Base-by-base conservation (phyloP, 2,113 vertebrate genomes). In the Neopipo cinnamomea region DNA sequence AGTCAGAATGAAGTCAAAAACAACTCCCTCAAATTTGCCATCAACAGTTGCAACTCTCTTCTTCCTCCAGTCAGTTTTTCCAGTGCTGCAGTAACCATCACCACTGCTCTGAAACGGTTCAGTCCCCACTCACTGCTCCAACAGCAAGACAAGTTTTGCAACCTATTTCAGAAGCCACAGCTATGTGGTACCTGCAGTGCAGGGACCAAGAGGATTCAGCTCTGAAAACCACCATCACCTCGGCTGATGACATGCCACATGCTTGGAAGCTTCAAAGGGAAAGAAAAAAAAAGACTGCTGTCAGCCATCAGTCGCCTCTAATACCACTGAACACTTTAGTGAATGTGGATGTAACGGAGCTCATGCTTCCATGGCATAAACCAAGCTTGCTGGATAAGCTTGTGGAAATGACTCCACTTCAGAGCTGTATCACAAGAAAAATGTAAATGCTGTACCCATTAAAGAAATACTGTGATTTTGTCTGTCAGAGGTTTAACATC, bases 41-140 rank as follows among this genome's bases (percentile, higher is more conserved):
- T 1, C 5, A 72, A 24, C 4, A 27, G 46, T 14, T 82, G 31
- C 21, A 68, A 16, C 25, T 70, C 30, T 53, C 10, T 19, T 56
- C 39, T 42, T 75, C 42, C 70, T 67, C 35, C n/a, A 71, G 63
- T 49, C 70, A 31, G 33, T 47, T 78, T 83, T 59, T 50, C 46
- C 58, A 56, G 42, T 15, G 39, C 67, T 85, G 65, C 46, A 61
- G 37, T 59, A 78, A 59, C 22, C 25, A n/a, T 14, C 42, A 67
- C 27, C 52, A 41, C 28, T 2, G 2, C 61, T 50, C 13, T 1
- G 0, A 41, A 84, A 76, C 0, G 1, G 18, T 13, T 74, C n/a
- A 0, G 33, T 46, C 52, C 11, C 42, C 23, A 16, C 23, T 41
- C 33, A 5, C 62, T 55, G 62, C 24, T 71, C 24, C 39, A 41